Evolutionary conservation across 2,797 vertebrate genomes (phyloP), one percentile per base, ranked within the genome.

Genomic region (Chaetophractus vellerosus): DNA sequence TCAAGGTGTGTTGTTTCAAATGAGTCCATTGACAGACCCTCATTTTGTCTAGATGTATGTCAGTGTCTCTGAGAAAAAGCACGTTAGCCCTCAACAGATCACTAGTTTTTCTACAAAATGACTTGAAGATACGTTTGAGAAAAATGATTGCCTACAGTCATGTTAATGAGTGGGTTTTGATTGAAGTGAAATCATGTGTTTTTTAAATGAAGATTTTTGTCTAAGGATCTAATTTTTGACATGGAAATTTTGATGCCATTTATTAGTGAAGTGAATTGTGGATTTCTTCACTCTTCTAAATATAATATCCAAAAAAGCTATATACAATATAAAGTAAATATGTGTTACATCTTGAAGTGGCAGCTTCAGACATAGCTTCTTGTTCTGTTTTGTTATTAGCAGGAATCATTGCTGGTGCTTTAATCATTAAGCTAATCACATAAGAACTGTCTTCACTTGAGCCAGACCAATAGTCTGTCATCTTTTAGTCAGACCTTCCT

Each of bases 391-490:
- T 74, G 48, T 23, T 41, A 28, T 75, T 80, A 36, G 1, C 4
- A 12, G 14, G 19, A 41, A 1, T 72, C 48, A 2, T 85, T 74
- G 64, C 26, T 59, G n/a, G 23, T 86, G n/a, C 23, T 71, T 41
- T 93, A 68, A 79, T 9, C 45, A 45, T 8, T 45, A 45, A 72
- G 36, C 14, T 91, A 80, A 82, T 76, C 23, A n/a, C 6, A 2
- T 21, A 92, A 82, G 68, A 88, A 82, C 75, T 81, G 2, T n/a
- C 38, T 83, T 86, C 80, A n/a, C 16, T 90, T n/a, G 36, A 92
- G 59, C 26, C 38, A 75, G 19, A n/a, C 33, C 10, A 72, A 1
- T 36, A 45, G 3, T 68, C 36, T 88, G 0, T 94, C 26, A 12
- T 61, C 8, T 24, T 95, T 88, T 59, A 68, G 63, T 52, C 11